Evolutionary conservation across 2,888 invertebrate genomes (phyloP), one percentile per base, ranked within the genome.

Genomic region (Lacanobia oleracea): DNA sequence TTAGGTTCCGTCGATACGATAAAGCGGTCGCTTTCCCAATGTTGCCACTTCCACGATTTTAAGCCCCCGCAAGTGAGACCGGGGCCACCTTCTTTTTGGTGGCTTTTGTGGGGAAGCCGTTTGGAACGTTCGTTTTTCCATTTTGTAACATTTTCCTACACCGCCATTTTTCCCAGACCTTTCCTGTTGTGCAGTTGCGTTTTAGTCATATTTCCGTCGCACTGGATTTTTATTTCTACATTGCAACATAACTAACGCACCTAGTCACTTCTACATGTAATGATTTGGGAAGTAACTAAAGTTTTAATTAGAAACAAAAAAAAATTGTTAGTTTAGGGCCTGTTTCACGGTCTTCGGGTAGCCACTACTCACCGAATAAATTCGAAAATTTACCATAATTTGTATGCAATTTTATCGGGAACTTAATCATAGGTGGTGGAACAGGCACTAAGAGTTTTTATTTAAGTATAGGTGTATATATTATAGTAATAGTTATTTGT

Each of bases 41-140:
- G 43, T 50, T 71, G 77, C 60, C 71, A 71, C 33, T 63, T 43
- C n/a, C 63, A 64, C 6, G 18, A 5, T 5, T 74, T 50, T 59
- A 18, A 23, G 16, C 23, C 21, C 33, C 57, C 48, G 27, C 59
- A 71, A 23, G 59, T 50, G 43, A 33, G 23, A 54, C 14, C 48
- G n/a, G n/a, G 7, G 14, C 33, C 43, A 5, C 12, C 6, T 12
- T 57, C 27, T 43, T 71, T 63, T 77, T 76, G 64, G 48, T 60
- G 60, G 77, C 51, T 53, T 63, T 7, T 27, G 43, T 54, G 43
- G 60, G 43, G 21, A 76, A 37, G 33, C 54, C n/a, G 56, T 51
- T 48, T 7, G 21, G 18, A 23, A 18, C 43, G 21, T 60, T 71
- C 43, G 33, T 43, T 60, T 77, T 76, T 54, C 16, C 10, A 21